Percentiles rank a stretch among this genome's conserved stretches.
phyloP scores from a whole-genome alignment of 2,888 invertebrate genomes.

The Unio pictorum region DNA sequence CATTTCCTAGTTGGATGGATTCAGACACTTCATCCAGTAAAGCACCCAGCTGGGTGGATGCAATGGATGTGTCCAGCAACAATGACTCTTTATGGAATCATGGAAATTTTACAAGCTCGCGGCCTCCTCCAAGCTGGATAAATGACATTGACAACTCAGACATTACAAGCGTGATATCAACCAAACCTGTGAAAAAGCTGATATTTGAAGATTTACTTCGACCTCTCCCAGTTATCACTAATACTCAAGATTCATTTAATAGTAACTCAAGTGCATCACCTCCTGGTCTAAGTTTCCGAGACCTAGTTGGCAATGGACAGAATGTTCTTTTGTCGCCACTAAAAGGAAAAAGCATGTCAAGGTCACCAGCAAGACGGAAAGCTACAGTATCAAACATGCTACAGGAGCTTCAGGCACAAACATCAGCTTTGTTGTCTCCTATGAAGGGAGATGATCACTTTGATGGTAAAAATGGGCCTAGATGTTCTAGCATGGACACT shows the following conservation, averaged over 20 bases:
- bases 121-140: conserved; percentile 57
- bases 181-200: conserved; percentile 27
- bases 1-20: conserved; percentile 35
- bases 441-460: conserved; percentile 13
- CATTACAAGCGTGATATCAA: conserved; percentile 36
- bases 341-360: conserved; percentile 21
- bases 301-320: conserved; percentile 29
- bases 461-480: conserved; percentile 13
- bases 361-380: neutral
- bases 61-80: conserved; percentile 42
- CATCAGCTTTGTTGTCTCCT: too few relatives aligned
- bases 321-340: conserved; percentile 20
- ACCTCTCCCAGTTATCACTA: conserved; percentile 31
- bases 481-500: conserved; percentile 52
- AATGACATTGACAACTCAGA: conserved; percentile 49
- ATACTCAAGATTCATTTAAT: conserved; percentile 32
- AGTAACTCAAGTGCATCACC: conserved; percentile 30
- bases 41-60: conserved; percentile 48
- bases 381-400: conserved; percentile 1
- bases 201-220: conserved; percentile 26
- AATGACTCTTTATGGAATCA: conserved; percentile 43
- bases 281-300: conserved; percentile 28
- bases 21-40: conserved; percentile 30
- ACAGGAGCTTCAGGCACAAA: neutral
- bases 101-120: conserved; percentile 38